Percentiles rank a stretch among this genome's conserved stretches.
phyloP scores from a whole-genome alignment of 2,113 vertebrate genomes.

The Sylvia atricapilla region DNA sequence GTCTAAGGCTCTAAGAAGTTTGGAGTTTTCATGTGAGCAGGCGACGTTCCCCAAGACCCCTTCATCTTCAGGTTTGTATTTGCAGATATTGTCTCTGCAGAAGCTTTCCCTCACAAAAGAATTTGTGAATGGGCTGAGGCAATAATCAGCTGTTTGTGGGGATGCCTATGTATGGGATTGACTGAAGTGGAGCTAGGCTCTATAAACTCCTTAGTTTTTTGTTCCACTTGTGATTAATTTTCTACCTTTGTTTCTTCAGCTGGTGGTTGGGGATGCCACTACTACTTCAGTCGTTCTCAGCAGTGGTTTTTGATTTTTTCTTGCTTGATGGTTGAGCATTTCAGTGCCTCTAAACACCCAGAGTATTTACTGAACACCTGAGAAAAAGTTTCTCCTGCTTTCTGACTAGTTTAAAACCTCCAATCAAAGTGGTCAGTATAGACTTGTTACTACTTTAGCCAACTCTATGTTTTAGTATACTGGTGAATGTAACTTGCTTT shows the following conservation, averaged over 20 bases:
- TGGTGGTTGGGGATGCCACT: background rate
- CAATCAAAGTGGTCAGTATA: accelerated
- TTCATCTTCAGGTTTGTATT: slow-evolving; percentile 69
- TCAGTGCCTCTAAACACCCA: background rate
- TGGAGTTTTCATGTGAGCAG: slow-evolving; percentile 37
- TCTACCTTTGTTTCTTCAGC: background rate
- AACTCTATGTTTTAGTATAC: background rate
- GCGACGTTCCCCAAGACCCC: background rate
- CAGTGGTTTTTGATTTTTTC: background rate
- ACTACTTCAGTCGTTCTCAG: background rate
- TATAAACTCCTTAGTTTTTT: background rate
- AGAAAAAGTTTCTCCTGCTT: background rate
- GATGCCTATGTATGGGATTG: background rate
- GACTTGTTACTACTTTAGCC: background rate
- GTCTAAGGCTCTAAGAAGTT: slow-evolving; percentile 19
- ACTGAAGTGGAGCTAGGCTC: background rate
- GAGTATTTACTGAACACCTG: background rate
- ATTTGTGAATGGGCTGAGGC: background rate
- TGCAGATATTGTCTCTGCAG: background rate
- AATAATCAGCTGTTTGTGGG: background rate
- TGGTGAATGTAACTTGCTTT: background rate
- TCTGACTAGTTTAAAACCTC: background rate
- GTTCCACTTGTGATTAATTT: background rate
- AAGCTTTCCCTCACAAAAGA: background rate
- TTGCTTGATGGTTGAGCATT: background rate